Conservation (phyloP, 2,797 vertebrate genomes). For the Peromyscus attwateri region DNA sequence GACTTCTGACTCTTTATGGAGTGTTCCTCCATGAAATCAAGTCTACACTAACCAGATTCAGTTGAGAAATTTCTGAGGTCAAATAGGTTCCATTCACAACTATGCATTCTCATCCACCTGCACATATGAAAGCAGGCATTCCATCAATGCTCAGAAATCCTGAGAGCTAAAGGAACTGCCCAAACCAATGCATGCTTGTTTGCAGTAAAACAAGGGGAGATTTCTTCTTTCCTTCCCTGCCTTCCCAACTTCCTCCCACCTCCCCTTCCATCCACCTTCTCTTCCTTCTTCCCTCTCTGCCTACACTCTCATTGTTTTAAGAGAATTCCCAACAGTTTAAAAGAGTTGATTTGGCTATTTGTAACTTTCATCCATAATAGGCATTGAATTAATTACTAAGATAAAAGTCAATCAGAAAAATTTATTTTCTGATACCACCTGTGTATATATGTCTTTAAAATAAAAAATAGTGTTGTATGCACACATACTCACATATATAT, state of each 20-base stretch:
- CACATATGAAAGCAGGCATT: not conserved
- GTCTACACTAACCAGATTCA: not conserved
- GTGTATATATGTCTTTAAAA: slow-evolving; percentile 9
- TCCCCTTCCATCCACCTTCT: fast-evolving
- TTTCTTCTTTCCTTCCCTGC: not conserved
- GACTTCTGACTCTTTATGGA: not conserved
- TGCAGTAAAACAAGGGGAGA: not conserved
- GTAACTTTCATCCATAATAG: not conserved
- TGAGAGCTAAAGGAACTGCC: not conserved
- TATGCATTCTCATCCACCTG: not conserved
- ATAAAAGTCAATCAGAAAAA: not conserved
- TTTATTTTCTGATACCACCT: not conserved
- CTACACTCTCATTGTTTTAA: not conserved
- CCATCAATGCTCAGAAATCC: not conserved
- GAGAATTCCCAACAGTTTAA: not conserved
- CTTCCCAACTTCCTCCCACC: not conserved
- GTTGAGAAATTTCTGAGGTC: not conserved
- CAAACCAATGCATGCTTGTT: not conserved
- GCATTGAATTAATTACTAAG: not conserved
- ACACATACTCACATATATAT: not conserved
- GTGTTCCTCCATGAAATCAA: not conserved
- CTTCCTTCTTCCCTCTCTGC: no score
- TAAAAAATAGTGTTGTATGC: not conserved
- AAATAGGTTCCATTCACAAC: not conserved
- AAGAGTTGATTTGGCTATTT: not conserved